Base-by-base conservation (phyloP, 2,113 vertebrate genomes). In the Echinops telfairi region DNA sequence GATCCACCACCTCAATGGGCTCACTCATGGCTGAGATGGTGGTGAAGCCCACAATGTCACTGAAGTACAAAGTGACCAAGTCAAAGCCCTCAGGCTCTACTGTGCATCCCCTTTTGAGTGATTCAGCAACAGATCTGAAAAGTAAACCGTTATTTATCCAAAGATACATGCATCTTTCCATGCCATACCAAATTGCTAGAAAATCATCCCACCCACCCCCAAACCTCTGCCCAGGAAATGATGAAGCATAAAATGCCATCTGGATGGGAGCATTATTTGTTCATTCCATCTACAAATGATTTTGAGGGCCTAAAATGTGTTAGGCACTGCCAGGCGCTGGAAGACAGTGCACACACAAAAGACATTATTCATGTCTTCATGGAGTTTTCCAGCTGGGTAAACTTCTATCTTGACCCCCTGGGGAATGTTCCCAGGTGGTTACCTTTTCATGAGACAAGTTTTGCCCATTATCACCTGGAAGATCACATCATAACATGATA, bases 21-120 rank as follows among this genome's bases (percentile, higher is more conserved):
- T 99, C 99, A 38, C 99, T 99, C 91, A 99, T 98, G 29, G 99
- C 99, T 10, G 99, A 99, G 97, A 99, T 99, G 76, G 99, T 99
- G 0, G 99, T 96, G 36, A 97, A 95, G 43, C 89, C 91, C 77
- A 96, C 96, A 88, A 93, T 94, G 60, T 96, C 89, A 17, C 98
- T 99, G 98, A 99, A 99, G 97, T 99, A 99, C 97, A 99, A 99
- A 3, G 98, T 99, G 96, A 99, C 99, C 95, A 99, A 98, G 92
- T 99, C 99, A 92, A 99, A 99, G 95, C 99, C 99, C 93, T 99
- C 99, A 0, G 99, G 99, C 95, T 99, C 98, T 66, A 99, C 99
- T 0, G 98, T 98, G 81, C 96, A 98, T 2, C 99, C 99, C 0
- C 98, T 99, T 97, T 99, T 99, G 93, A 99, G 98, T 7, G 99